Base-by-base conservation (phyloP, 2,888 invertebrate genomes). In the Dysmachus trigonus region DNA sequence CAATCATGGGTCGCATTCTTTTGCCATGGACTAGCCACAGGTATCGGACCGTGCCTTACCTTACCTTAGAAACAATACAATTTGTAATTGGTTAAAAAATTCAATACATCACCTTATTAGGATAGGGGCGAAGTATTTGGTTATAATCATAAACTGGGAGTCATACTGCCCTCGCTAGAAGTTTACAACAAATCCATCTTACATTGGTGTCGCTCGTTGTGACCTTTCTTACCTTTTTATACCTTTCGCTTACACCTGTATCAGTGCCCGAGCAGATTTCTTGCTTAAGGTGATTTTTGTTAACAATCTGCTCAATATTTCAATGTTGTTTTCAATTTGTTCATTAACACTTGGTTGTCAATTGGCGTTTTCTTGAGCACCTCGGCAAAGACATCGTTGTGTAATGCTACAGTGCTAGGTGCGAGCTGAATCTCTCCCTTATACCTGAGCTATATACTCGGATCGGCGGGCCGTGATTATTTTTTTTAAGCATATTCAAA, bases 321-420 rank as follows among this genome's bases (percentile, higher is more conserved):
- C 81, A 53, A 83, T 86, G 86, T 86, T 87, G 86, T 85, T 87
- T 86, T 86, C 87, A 87, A 86, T 84, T 87, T 86, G 86, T 86
- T 86, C 82, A 87, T 87, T 87, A 87, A 77, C 87, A 87, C 86
- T 62, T 83, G 35, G 47, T 62, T 83, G 87, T 47, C 82, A 87
- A 87, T 85, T 87, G 85, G 79, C 53, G 15, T 53, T 83, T 83
- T 83, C 71, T n/a, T 22, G 71, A 27, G 35, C 38, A 72, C 38
- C 30, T 83, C n/a, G 22, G 53, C 41, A 72, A 41, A 72, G 62
- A 15, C 27, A 27, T n/a, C 15, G 81, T 81, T 83, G 83, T 71
- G 38, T 35, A 53, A 83, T 38, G 51, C 8, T 1, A 10, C 33
- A 3, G 83, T 71, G 71, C 38, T 22, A 31, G 38, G 83, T 47